Evolutionary conservation across 2,888 invertebrate species (phyloP), one percentile per base, ranked within the genome.

Genomic region (Leucophora obtusa): DNA sequence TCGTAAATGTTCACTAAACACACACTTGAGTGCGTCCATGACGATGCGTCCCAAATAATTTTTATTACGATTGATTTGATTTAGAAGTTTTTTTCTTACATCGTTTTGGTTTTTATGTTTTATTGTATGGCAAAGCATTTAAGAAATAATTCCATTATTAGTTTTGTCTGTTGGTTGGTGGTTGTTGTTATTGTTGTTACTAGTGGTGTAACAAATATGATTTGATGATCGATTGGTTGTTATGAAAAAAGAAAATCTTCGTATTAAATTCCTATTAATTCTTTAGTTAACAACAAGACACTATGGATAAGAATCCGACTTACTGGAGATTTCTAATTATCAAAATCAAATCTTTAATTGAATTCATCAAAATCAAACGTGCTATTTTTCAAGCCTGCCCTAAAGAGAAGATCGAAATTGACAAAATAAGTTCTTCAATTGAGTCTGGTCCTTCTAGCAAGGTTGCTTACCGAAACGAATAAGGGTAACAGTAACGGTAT

Each of bases 21-120:
- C 53, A 76, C 80, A 72, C 71, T 75, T 75, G 75, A 76, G 56
- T 79, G 79, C 66, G 65, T 79, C 58, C 79, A 75, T 79, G 79
- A 71, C 66, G 71, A 66, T 77, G 71, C 71, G 73, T 81, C 43
- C 69, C 81, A 78, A 81, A 81, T 73, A 78, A 73, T 74, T 74
- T 78, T 78, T 69, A 66, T 78, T 73, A 70, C 77, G 81, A 78
- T 81, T 81, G 77, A 73, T 81, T 78, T 77, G 73, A 60, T 78
- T 73, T 77, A 77, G 77, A 80, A 73, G 72, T 80, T 80, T 69
- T 77, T 62, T 56, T n/a, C 21, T 5, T 66, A 3, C 8, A 14
- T 35, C 21, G 1, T 65, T 33, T 38, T 38, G n/a, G 28, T 54
- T 53, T 56, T 15, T 15, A 9, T 28, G 47, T 63, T 24, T 58